Evolutionary conservation across 2,113 vertebrate genomes (phyloP).

Genomic region (Cettia cetti): DNA sequence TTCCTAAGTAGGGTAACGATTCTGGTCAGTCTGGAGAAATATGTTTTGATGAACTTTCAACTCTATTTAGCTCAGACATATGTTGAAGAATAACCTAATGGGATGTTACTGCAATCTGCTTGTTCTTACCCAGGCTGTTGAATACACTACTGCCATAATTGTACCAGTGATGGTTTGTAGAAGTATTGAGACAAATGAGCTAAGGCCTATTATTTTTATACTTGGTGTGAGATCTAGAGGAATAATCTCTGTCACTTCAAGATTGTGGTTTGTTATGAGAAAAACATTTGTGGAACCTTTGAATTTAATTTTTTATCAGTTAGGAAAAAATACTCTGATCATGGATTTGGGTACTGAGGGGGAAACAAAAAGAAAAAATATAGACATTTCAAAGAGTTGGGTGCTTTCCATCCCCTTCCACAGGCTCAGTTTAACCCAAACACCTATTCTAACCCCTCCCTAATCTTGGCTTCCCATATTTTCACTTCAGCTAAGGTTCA

Average conservation of each 20-base stretch:
- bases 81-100: background rate
- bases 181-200: background rate
- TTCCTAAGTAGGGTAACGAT: background rate
- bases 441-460: background rate
- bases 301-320: background rate
- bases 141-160: background rate
- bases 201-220: background rate
- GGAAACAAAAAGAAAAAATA: background rate
- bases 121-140: background rate
- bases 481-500: background rate
- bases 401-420: background rate
- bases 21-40: slow-evolving; percentile 21
- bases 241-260: background rate
- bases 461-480: background rate
- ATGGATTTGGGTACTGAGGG: background rate
- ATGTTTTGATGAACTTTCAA: slow-evolving; percentile 27
- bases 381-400: background rate
- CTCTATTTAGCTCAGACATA: slow-evolving; percentile 20
- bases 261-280: background rate
- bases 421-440: background rate
- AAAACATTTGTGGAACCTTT: background rate
- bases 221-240: background rate
- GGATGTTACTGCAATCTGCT: slow-evolving; percentile 7
- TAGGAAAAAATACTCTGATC: background rate
- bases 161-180: background rate